A percentile compares a stretch with the other conserved stretches of the same genome.
Conservation (phyloP, 2,113 vertebrate species). For the Microcebus lehilahytsara region DNA sequence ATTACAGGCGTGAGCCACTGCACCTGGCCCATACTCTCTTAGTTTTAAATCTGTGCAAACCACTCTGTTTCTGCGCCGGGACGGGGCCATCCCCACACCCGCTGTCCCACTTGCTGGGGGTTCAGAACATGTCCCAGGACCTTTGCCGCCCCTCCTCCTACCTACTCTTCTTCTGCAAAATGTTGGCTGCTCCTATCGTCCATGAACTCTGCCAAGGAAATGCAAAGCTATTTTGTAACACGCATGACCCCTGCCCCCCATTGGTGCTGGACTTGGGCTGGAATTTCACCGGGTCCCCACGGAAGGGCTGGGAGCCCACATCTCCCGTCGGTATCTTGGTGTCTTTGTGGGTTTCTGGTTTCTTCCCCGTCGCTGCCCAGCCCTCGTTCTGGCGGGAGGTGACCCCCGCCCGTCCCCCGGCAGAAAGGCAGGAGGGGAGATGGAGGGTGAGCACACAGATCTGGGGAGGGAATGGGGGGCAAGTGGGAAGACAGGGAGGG, state of each 20-base stretch:
- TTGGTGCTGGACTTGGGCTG: not conserved
- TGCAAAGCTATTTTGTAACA: no score
- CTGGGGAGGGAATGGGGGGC: not conserved
- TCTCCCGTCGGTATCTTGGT: not conserved
- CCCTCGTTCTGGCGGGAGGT: not conserved
- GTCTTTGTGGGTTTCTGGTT: not conserved
- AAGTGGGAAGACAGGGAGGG: no score
- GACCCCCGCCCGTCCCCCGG: no score
- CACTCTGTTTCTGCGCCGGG: not conserved
- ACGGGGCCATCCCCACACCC: not conserved
- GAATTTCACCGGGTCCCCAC: not conserved
- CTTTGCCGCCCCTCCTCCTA: rapidly evolving
- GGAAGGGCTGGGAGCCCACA: rapidly evolving
- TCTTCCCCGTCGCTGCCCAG: no score
- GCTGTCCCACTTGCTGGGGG: no score
- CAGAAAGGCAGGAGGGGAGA: no score
- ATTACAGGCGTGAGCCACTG: no score
- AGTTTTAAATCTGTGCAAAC: not conserved
- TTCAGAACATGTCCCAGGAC: not conserved
- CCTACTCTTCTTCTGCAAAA: no score
- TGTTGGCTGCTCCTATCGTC: not conserved
- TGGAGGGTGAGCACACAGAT: no score
- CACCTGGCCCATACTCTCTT: not conserved
- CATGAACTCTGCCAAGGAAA: not conserved
- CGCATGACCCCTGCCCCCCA: no score